Percentiles rank a stretch among this genome's conserved stretches.
Evolutionary conservation across 2,888 invertebrate genomes (phyloP).

Genomic region (Nomada fabriciana): DNA sequence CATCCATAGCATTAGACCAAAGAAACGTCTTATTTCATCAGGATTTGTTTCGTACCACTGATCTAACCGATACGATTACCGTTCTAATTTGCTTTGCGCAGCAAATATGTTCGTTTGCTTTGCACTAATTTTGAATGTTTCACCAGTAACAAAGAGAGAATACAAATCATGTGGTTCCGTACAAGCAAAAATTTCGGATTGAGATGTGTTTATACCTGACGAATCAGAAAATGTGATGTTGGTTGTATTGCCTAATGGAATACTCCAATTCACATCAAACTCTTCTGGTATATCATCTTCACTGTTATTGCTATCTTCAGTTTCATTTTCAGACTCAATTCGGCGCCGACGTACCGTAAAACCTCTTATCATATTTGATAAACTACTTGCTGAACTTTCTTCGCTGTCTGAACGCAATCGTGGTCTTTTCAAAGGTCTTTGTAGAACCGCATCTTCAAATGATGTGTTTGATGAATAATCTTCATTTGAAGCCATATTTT

Average conservation of each 20-base stretch:
- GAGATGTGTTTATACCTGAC: slow-evolving; percentile 36
- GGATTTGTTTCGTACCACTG: slow-evolving; percentile 68
- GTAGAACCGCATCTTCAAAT: slow-evolving; percentile 18
- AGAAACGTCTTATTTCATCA: slow-evolving; percentile 43
- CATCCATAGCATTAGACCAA: slow-evolving; percentile 70
- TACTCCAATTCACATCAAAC: slow-evolving; percentile 1
- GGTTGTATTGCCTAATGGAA: slow-evolving; percentile 10
- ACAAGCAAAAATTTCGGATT: slow-evolving; percentile 46
- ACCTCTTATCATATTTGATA: slow-evolving; percentile 37
- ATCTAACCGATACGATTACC: slow-evolving; percentile 45
- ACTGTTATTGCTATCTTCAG: slow-evolving; percentile 37
- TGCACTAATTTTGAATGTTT: slow-evolving; percentile 52
- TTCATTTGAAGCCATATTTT: slow-evolving; percentile 25
- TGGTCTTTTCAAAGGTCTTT: slow-evolving; percentile 15
- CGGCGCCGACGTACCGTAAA: slow-evolving; percentile 47
- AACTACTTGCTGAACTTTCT: slow-evolving; percentile 14
- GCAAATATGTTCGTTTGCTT: slow-evolving; percentile 45
- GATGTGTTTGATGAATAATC: slow-evolving; percentile 16
- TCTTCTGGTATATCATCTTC: slow-evolving; percentile 41
- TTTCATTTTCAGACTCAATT: slow-evolving; percentile 52
- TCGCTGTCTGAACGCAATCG: slow-evolving; percentile 21
- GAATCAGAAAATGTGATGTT: slow-evolving; percentile 32
- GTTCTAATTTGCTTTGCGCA: slow-evolving; percentile 44
- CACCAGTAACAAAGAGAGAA: slow-evolving; percentile 36
- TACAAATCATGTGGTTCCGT: slow-evolving; percentile 54